Evolutionary conservation across 2,113 vertebrate genomes (phyloP).

Genomic region (Poeciliopsis turrubarensis): DNA sequence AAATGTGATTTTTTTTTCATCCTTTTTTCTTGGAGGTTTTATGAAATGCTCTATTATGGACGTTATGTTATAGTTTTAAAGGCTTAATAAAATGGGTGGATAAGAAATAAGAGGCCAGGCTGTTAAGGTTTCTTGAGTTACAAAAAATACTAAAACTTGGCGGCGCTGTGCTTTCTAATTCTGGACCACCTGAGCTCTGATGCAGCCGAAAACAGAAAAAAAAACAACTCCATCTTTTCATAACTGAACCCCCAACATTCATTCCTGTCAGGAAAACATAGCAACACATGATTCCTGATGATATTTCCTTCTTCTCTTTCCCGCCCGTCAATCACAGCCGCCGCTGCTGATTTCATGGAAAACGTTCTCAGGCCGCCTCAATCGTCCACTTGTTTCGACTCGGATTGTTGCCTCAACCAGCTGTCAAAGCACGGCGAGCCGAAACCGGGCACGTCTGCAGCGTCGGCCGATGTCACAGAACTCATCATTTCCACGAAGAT

Average conservation of each 20-base stretch:
- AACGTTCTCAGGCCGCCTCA: slow-evolving; percentile 55
- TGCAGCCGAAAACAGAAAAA: background rate
- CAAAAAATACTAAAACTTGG: background rate
- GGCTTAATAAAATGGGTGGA: no score
- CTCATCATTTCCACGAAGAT: slow-evolving; percentile 36
- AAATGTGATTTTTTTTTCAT: no score
- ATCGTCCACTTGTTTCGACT: slow-evolving; percentile 71
- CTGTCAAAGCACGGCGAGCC: slow-evolving; percentile 78
- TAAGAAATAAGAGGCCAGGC: background rate
- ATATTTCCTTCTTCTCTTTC: slow-evolving; percentile 14
- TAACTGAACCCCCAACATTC: slow-evolving; percentile 22
- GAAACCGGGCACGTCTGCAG: slow-evolving; percentile 42
- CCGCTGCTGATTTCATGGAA: slow-evolving; percentile 64
- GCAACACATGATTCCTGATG: slow-evolving; percentile 24
- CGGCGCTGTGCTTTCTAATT: slow-evolving; percentile 14
- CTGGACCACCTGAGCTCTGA: slow-evolving; percentile 46
- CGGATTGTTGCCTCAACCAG: slow-evolving; percentile 67
- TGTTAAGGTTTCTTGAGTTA: background rate
- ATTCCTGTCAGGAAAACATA: slow-evolving; percentile 31
- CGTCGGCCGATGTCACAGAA: slow-evolving; percentile 58
- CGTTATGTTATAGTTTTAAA: no score
- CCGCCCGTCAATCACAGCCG: slow-evolving; percentile 48
- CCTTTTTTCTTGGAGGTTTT: no score
- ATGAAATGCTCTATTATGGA: no score
- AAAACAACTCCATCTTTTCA: slow-evolving; percentile 9